Evolutionary conservation across 2,113 vertebrate genomes (phyloP), one percentile per base, ranked within the genome.

Genomic region (Oxyura jamaicensis): DNA sequence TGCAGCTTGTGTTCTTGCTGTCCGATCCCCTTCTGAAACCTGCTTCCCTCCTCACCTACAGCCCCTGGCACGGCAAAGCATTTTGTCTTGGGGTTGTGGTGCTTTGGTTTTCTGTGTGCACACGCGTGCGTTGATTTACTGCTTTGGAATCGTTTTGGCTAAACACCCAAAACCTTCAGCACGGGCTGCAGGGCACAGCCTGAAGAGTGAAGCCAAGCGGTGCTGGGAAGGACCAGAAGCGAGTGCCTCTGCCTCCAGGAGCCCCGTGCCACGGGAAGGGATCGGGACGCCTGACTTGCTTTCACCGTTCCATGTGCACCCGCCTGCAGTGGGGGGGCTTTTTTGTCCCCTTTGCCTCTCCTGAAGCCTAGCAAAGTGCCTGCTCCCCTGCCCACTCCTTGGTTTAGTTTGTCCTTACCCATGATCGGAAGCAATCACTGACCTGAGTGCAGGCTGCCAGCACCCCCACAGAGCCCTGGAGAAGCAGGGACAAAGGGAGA

Each of bases 271-370:
- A 56, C 21, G 14, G 69, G 50, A 50, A 73, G 39, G 50, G 31
- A 77, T 15, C 3, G 42, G 28, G 22, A 69, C 17, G 18, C 28
- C n/a, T 2, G 0, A n/a, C 50, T 35, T 48, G 44, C n/a, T 75
- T 26, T 17, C 53, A 31, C 14, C 35, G 9, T 19, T 72, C 59
- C 25, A 7, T 1, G 5, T 5, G 0, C 15, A 8, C 55, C 69
- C 19, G 13, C 18, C 21, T 6, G 1, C 2, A 1, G 8, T 4
- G 8, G 2, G 8, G 2, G 17, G 29, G 15, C 4, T 48, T 88
- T 55, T 41, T 21, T 17, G 44, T n/a, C 25, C n/a, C 22, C 41
- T 63, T 71, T 44, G 29, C 36, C 31, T 73, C 36, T 91, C 15
- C 52, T 4, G 7, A 56, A 86, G 29, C 29, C 26, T 56, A 1